Percentiles rank a stretch among this genome's conserved stretches.
Evolutionary conservation across 2,113 vertebrate genomes (phyloP).

Genomic region (Sitta europaea): DNA sequence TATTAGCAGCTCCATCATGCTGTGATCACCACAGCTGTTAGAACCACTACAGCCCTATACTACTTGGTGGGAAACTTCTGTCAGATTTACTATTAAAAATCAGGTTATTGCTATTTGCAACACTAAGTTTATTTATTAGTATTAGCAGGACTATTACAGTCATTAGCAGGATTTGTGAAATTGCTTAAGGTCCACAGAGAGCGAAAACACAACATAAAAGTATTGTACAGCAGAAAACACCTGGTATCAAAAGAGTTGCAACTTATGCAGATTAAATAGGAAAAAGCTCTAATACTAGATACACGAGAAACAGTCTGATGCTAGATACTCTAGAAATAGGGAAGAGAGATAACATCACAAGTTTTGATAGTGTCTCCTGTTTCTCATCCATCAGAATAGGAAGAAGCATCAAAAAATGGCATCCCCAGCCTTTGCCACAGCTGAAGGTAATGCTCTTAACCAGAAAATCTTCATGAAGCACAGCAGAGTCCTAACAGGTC

Average conservation of each 20-base stretch:
- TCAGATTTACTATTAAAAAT: background rate
- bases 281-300: background rate
- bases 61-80: background rate
- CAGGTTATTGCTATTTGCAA: background rate
- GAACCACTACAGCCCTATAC: background rate
- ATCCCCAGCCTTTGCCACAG: background rate
- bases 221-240: background rate
- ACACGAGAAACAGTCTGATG: background rate
- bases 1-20: background rate
- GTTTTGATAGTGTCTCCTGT: background rate
- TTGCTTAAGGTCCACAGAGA: background rate
- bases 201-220: background rate
- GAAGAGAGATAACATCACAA: background rate
- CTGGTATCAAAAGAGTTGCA: background rate
- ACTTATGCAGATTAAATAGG: background rate
- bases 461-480: background rate
- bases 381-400: background rate
- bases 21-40: background rate
- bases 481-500: background rate
- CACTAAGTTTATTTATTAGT: background rate
- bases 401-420: background rate
- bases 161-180: background rate
- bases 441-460: accelerated
- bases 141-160: background rate
- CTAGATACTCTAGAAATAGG: background rate